Conservation (phyloP, 2,888 invertebrate genomes). For the Adelphocoris suturalis region DNA sequence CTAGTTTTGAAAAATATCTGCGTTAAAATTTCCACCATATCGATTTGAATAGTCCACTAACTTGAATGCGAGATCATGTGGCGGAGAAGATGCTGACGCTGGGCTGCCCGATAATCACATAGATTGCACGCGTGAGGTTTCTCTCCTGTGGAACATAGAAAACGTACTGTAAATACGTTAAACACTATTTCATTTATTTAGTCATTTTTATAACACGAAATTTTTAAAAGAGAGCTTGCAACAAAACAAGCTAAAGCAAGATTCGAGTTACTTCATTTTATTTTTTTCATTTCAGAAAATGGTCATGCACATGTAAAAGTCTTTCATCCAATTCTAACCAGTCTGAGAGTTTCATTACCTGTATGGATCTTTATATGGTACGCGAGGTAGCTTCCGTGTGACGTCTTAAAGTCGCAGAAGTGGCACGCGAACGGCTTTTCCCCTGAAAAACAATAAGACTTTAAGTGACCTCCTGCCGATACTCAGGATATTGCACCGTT, state of each 20-base stretch:
- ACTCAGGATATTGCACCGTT: no score
- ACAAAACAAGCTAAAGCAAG: no score
- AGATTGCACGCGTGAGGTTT: slow-evolving; percentile 8
- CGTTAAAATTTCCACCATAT: no score
- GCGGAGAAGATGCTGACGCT: not conserved
- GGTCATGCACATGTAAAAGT: no score
- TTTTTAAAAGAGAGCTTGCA: no score
- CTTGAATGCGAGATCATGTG: slow-evolving; percentile 10
- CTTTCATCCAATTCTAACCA: no score
- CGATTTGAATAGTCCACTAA: not conserved
- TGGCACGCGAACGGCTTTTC: slow-evolving; percentile 28
- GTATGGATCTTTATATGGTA: slow-evolving; percentile 24
- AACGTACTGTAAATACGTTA: not conserved
- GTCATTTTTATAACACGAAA: no score
- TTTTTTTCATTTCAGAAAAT: no score
- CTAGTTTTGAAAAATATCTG: no score
- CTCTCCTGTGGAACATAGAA: not conserved
- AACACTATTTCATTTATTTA: no score
- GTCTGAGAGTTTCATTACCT: not conserved
- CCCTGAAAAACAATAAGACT: slow-evolving; percentile 27
- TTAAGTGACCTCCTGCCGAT: no score
- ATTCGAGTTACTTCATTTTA: no score
- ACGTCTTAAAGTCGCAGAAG: not conserved
- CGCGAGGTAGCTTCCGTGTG: not conserved
- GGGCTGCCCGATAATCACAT: not conserved